Percentiles rank a stretch among this genome's conserved stretches.
phyloP scores from a whole-genome alignment of 2,797 vertebrate species.

The Hapalemur alaotrensis region DNA sequence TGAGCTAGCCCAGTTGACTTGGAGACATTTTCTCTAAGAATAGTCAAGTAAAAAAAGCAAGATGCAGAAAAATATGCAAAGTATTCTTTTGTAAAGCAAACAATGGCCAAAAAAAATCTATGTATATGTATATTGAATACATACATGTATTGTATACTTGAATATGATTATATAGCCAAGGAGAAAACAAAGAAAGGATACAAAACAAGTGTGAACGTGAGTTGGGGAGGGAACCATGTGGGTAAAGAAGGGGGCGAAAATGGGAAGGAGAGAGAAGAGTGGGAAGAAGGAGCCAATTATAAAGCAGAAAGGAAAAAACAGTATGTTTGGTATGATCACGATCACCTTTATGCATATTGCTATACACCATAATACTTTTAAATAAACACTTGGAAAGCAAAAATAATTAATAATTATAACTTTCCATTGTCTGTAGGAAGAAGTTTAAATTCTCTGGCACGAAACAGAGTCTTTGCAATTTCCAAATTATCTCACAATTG shows the following conservation, averaged over 20 bases:
- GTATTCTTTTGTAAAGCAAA: constrained; percentile 35
- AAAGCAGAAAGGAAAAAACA: not conserved
- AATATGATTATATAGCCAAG: not conserved
- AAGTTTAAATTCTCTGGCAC: not conserved
- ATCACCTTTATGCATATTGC: not conserved
- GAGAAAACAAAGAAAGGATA: not conserved
- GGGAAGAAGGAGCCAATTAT: not conserved
- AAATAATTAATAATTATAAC: not conserved
- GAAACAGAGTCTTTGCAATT: not conserved
- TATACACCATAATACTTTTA: not conserved
- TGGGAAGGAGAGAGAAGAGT: not conserved
- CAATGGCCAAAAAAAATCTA: not conserved
- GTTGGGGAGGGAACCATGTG: not conserved
- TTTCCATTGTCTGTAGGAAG: not conserved
- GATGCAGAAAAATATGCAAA: constrained; percentile 13
- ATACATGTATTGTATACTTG: not conserved
- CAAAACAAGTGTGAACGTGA: not conserved
- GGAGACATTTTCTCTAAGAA: constrained; percentile 26
- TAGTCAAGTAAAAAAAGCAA: constrained; percentile 5
- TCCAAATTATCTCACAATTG: not conserved
- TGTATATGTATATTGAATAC: not conserved
- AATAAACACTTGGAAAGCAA: not conserved
- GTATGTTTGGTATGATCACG: not conserved
- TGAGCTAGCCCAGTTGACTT: not conserved
- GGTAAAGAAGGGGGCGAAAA: not conserved